Conservation (phyloP, 2,888 invertebrate genomes). For the Ptychoptera contaminata region DNA sequence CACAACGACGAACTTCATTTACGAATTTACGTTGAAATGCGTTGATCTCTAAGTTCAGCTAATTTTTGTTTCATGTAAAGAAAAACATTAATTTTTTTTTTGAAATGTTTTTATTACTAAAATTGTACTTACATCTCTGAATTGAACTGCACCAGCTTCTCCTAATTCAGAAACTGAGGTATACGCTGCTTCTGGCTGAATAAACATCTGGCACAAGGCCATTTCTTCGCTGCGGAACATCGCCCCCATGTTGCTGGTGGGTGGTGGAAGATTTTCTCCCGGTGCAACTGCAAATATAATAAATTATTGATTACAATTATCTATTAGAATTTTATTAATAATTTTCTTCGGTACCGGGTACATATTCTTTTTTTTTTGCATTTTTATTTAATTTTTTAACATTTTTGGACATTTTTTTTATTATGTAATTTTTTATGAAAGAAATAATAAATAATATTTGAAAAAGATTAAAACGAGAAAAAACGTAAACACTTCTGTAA, state of each 20-base stretch:
- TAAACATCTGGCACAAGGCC: slow-evolving; percentile 85
- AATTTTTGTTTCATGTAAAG: slow-evolving; percentile 11
- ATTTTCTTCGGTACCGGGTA: too few relatives aligned
- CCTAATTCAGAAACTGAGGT: slow-evolving; percentile 87
- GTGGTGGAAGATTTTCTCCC: slow-evolving; percentile 6
- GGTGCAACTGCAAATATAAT: slow-evolving; percentile 6
- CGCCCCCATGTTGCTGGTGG: slow-evolving; percentile 46
- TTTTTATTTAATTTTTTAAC: too few relatives aligned
- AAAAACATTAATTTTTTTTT: neutral
- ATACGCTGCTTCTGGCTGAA: slow-evolving; percentile 91
- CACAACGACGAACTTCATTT: slow-evolving; percentile 76
- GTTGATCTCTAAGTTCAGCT: slow-evolving; percentile 76
- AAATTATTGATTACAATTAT: too few relatives aligned
- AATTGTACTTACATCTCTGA: slow-evolving; percentile 69
- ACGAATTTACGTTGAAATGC: slow-evolving; percentile 87
- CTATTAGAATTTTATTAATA: too few relatives aligned
- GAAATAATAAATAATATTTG: too few relatives aligned
- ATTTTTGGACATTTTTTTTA: too few relatives aligned
- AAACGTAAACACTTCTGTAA: too few relatives aligned
- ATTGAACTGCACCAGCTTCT: slow-evolving; percentile 86
- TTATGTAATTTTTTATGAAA: too few relatives aligned
- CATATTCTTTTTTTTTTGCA: too few relatives aligned
- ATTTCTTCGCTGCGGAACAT: slow-evolving; percentile 84
- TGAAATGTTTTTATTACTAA: slow-evolving; percentile 17
- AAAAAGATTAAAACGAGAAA: too few relatives aligned